Conservation (phyloP, 2,113 vertebrate species). For the Charina bottae region DNA sequence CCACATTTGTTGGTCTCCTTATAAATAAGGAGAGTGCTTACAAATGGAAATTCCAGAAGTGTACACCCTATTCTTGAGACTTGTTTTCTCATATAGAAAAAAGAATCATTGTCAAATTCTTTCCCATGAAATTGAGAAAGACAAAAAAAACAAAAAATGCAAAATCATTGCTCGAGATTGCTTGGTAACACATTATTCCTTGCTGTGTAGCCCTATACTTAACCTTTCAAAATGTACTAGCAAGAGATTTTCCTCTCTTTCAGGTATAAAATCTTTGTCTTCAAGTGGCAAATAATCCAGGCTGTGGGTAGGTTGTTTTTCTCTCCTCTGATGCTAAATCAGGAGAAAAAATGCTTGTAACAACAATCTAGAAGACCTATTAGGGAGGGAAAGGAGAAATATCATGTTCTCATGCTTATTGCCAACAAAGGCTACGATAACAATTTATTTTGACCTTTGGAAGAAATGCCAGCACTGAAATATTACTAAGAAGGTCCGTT, state of each 20-base stretch:
- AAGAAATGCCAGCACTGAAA: slow-evolving; percentile 8
- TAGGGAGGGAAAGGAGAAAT: not conserved
- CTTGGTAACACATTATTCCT: not conserved
- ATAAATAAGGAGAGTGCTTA: not conserved
- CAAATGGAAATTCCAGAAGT: not conserved
- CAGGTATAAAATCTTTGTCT: not conserved
- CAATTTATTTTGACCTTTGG: slow-evolving; percentile 2
- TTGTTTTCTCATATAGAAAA: not conserved
- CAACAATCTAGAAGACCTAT: slow-evolving; percentile 3
- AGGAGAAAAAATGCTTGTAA: not conserved
- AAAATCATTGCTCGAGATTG: not conserved
- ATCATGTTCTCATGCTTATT: not conserved
- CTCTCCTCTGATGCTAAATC: not conserved
- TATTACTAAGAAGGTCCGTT: not conserved
- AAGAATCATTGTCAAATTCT: not conserved
- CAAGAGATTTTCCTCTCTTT: not conserved
- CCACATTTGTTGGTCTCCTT: not conserved
- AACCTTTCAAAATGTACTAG: not conserved
- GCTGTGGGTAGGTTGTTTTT: not conserved
- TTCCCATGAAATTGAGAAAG: not conserved
- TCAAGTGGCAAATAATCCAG: slow-evolving; percentile 6
- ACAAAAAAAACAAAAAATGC: not conserved
- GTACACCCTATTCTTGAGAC: not conserved
- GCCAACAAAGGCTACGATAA: not conserved
- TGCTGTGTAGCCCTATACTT: not conserved